phyloP scores from a whole-genome alignment of 2,888 invertebrate species.

The Andrena chrysosceles region DNA sequence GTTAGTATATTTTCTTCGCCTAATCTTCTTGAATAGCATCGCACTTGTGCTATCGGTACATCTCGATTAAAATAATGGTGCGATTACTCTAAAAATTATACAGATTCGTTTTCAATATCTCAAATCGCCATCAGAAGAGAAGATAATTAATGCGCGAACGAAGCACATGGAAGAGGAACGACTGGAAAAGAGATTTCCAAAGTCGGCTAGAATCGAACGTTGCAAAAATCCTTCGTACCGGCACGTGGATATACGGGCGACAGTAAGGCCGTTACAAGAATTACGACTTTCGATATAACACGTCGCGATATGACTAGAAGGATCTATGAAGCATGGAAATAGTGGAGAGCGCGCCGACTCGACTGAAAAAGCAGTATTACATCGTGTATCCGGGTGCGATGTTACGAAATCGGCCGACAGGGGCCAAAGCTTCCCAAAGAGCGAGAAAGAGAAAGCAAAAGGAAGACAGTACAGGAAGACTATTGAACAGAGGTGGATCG shows the following conservation, averaged over 20 bases:
- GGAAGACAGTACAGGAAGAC: slow-evolving; percentile 14
- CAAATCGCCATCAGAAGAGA: too few relatives aligned
- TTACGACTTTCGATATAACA: slow-evolving; percentile 27
- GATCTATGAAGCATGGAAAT: slow-evolving; percentile 52
- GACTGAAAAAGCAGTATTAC: slow-evolving; percentile 62
- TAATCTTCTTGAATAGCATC: not conserved
- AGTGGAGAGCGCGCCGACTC: slow-evolving; percentile 22
- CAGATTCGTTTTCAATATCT: too few relatives aligned
- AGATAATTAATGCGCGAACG: not conserved
- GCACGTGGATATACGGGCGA: not conserved
- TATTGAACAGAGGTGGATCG: slow-evolving; percentile 32
- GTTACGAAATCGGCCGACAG: slow-evolving; percentile 58
- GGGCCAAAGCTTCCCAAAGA: slow-evolving; percentile 37
- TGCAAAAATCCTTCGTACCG: not conserved
- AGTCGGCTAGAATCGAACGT: not conserved
- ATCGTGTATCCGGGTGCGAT: slow-evolving; percentile 56
- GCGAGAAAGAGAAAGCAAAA: slow-evolving; percentile 39
- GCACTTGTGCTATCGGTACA: not conserved
- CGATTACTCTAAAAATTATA: too few relatives aligned
- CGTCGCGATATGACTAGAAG: slow-evolving; percentile 5
- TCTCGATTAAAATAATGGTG: too few relatives aligned
- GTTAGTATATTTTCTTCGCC: not conserved
- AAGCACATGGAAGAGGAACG: not conserved
- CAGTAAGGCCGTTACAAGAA: slow-evolving; percentile 11
- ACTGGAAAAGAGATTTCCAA: not conserved